phyloP scores from a whole-genome alignment of 2,113 vertebrate species.

The Cebus imitator region DNA sequence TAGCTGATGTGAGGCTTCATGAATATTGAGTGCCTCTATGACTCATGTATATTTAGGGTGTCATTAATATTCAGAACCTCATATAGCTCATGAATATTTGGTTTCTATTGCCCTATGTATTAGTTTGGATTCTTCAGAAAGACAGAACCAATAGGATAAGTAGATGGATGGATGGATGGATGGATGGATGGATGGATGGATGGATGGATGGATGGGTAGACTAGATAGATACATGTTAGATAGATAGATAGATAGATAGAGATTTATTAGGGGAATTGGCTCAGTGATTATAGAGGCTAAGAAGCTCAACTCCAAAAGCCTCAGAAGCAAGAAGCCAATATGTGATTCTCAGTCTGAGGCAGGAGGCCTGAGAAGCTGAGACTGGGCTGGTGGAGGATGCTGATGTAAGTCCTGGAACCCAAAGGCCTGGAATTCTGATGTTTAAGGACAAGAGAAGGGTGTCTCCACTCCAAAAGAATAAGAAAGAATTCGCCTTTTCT shows the following conservation, averaged over 20 bases:
- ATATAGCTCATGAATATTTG: neutral
- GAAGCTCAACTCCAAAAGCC: neutral
- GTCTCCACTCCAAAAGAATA: too few relatives aligned
- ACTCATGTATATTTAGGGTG: neutral
- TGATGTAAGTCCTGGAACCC: neutral
- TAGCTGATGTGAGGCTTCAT: neutral
- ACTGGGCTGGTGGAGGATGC: fast-evolving
- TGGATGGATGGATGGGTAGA: neutral
- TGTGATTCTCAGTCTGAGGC: neutral
- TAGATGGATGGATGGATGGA: neutral
- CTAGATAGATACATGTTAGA: neutral
- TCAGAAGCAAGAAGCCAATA: neutral
- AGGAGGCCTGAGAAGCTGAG: neutral
- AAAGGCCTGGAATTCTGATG: neutral
- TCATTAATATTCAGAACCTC: neutral
- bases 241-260: neutral
- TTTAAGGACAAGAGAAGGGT: neutral
- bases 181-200: neutral
- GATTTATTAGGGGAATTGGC: neutral
- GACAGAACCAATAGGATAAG: neutral
- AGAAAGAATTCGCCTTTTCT: neutral
- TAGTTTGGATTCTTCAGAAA: neutral
- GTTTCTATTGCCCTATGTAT: neutral
- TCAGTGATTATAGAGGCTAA: neutral
- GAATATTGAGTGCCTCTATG: neutral